Evolutionary conservation across 1,140 invertebrate genomes (phyloP), one percentile per base, ranked within the genome.

Genomic region (Cyclargus thomasi): DNA sequence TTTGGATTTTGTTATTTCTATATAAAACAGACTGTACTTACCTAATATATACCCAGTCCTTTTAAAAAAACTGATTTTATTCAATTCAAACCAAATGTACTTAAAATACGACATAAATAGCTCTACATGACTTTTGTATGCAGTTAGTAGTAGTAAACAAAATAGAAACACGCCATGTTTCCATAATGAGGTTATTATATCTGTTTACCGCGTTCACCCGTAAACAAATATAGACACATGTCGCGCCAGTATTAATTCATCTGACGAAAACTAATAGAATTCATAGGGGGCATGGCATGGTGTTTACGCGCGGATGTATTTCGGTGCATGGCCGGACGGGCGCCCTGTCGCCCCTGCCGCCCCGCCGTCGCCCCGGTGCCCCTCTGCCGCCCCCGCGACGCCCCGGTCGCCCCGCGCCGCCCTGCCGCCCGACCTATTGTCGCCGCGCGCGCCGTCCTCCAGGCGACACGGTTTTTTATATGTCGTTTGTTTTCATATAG

Each of bases 401-500:
- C 55, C 39, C 39, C 14, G 39, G 10, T 11, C 39, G 39, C 39
- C 23, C 18, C 55, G 18, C 18, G 53, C n/a, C 55, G 55, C 55
- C 55, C 17, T 18, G 55, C 18, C 55, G 55, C 20, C 55, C 39
- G 39, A 11, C 39, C 10, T 47, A 21, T 21, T 21, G 53, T 20
- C 53, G 53, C 53, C 53, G 17, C 55, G 39, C 17, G 55, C 55
- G 55, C 55, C 55, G 55, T 20, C 55, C 55, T 20, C 3, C 7
- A 59, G 55, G 55, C 55, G 55, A 11, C 55, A 59, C 2, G 55
- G 8, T 59, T 59, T 59, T 59, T 59, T 59, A 59, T 59, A 59
- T 59, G 20, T 20, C 18, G 55, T 18, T 21, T 20, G 55, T 59
- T 59, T 11, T 59, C 53, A 55, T 18, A 14, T 11, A 17, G n/a